These are phyloP conservation scores for Neosalanx taihuensis DNA, from an alignment of 2,797 vertebrate species.

Conservation along the genomic window DNA sequence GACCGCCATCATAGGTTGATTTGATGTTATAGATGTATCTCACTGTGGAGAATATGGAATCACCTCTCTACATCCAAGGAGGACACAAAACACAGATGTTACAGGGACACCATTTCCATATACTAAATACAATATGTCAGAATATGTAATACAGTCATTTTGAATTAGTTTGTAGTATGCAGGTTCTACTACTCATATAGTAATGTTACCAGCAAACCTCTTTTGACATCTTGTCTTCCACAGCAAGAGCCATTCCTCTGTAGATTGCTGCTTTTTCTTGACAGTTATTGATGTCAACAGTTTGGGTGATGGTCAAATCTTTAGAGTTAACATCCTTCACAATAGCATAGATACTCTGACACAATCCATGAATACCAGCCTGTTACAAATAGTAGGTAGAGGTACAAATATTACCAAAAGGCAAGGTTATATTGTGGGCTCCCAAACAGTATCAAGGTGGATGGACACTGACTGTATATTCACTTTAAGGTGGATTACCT, in stretches of 20 bases:
- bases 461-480: background rate
- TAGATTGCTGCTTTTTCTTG: conserved; percentile 69
- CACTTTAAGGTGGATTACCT: conserved; percentile 54
- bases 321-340: conserved; percentile 66
- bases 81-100: conserved; percentile 23
- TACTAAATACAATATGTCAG: too few relatives aligned
- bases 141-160: background rate
- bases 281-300: conserved; percentile 76
- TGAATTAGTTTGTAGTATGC: background rate
- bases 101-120: background rate
- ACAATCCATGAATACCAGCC: conserved; percentile 78
- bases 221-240: conserved; percentile 61
- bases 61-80: conserved; percentile 66
- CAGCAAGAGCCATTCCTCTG: conserved; percentile 69
- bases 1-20: conserved; percentile 59
- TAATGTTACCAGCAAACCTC: conserved; percentile 62
- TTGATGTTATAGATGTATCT: conserved; percentile 77
- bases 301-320: conserved; percentile 66
- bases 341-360: conserved; percentile 73
- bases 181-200: background rate
- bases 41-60: conserved; percentile 66
- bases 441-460: background rate
- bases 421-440: background rate
- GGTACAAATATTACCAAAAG: background rate
- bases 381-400: conserved; percentile 35